Base-by-base conservation (phyloP, 2,888 invertebrate species). In the Athalia cordata region DNA sequence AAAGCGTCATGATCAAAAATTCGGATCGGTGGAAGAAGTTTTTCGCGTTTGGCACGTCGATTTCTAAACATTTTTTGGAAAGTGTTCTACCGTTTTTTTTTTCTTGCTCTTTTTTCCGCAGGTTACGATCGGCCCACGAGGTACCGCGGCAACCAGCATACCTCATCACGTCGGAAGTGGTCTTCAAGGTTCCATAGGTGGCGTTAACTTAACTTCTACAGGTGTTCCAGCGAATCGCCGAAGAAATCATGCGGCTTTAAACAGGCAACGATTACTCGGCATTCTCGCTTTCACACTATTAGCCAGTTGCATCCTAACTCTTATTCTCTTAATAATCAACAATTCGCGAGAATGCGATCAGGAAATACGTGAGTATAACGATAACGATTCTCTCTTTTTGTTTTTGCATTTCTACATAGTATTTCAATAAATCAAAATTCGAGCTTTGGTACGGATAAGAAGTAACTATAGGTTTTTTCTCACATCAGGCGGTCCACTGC, bases 81-180 rank as follows among this genome's bases (percentile, higher is more conserved):
- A 29, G 29, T 2, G 29, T 29, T 29, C 29, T 29, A 29, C 29
- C 0, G 29, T 29, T 29, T 29, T 29, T 29, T 29, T 29, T 29
- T 29, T 29, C 29, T 29, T 29, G 29, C 1, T 29, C 29, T 29
- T 29, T 29, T 55, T 55, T 7, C 4, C 29, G 43, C 78, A 89
- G 89, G 88, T 89, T 77, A 89, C 85, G 47, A 88, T 87, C 77
- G 86, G 85, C 8, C 84, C 87, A n/a, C 84, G 85, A 43, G 87
- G 88, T 43, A 84, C 81, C 47, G 84, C 84, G 5, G 85, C 88
- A 13, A 88, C 86, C 55, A 87, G 83, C 15, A 82, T 86, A 15
- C 79, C 87, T 47, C 85, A 85, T 74, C 82, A 82, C 78, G 78
- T 85, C 4, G 82, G 81, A 66, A 84, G 81, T 62, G 76, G 81